phyloP scores from a whole-genome alignment of 2,888 invertebrate genomes.

The Heliconius sara region DNA sequence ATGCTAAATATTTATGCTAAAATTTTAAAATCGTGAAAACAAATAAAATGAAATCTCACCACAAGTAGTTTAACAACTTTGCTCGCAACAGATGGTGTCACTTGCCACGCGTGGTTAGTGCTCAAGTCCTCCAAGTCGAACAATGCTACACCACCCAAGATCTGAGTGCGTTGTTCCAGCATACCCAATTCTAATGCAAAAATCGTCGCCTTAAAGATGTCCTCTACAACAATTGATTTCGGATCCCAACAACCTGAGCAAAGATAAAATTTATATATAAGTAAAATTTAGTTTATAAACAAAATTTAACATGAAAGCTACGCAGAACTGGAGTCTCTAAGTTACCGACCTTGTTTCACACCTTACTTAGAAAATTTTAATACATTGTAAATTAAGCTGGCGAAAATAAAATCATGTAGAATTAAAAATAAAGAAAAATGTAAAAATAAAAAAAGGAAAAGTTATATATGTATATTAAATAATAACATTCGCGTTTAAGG shows the following conservation, averaged over 20 bases:
- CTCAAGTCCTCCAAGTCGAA: slow-evolving; percentile 89
- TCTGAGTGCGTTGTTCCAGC: slow-evolving; percentile 89
- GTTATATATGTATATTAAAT: neutral
- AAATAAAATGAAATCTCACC: slow-evolving; percentile 72
- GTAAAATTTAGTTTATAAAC: neutral
- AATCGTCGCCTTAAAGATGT: slow-evolving; percentile 87
- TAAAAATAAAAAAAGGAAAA: neutral
- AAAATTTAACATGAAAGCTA: neutral
- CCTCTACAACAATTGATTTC: slow-evolving; percentile 85
- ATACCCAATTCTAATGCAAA: slow-evolving; percentile 89
- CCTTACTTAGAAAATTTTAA: neutral
- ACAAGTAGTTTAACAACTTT: slow-evolving; percentile 64
- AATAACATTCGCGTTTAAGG: too few species aligned
- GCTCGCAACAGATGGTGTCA: slow-evolving; percentile 57
- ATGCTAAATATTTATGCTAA: too few species aligned
- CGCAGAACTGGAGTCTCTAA: neutral
- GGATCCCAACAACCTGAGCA: slow-evolving; percentile 90
- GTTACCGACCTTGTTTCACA: neutral
- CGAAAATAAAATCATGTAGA: too few species aligned
- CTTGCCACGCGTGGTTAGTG: slow-evolving; percentile 88
- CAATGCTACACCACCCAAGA: slow-evolving; percentile 89
- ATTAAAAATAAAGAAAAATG: neutral
- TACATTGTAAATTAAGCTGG: too few species aligned
- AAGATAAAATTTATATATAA: neutral
- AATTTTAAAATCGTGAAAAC: neutral